Evolutionary conservation across 1,140 invertebrate species (phyloP).

Genomic region (Battus philenor): DNA sequence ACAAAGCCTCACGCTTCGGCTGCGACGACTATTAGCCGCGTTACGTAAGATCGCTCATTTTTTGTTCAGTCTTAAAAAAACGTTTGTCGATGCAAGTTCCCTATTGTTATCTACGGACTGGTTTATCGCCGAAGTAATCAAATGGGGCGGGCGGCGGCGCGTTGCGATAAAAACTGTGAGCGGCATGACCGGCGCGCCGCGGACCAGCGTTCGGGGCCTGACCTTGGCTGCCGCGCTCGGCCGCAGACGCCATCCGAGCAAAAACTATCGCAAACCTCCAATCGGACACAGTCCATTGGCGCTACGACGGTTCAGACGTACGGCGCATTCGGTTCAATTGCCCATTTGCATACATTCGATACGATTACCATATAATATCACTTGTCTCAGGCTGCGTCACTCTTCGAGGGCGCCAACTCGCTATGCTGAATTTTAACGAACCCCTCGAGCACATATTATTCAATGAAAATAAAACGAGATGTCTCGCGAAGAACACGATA

Average conservation of each 20-base stretch:
- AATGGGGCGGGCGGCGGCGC: slow-evolving; percentile 35
- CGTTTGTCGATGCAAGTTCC: slow-evolving; percentile 19
- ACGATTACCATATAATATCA: slow-evolving; percentile 16
- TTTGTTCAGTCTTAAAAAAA: slow-evolving; percentile 5
- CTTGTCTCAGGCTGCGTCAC: slow-evolving; percentile 12
- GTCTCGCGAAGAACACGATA: slow-evolving; percentile 13
- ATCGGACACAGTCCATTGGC: slow-evolving; percentile 45
- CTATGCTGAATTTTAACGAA: slow-evolving; percentile 3
- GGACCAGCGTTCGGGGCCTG: slow-evolving; percentile 35
- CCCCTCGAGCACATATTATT: background rate
- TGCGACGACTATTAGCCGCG: background rate
- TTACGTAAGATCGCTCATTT: slow-evolving; percentile 1
- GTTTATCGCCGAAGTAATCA: slow-evolving; percentile 37
- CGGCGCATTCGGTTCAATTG: slow-evolving; percentile 8
- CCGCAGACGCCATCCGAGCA: slow-evolving; percentile 38
- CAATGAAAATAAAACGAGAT: background rate
- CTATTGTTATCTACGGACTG: slow-evolving; percentile 33
- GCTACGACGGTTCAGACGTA: slow-evolving; percentile 13
- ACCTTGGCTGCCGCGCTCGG: slow-evolving; percentile 56
- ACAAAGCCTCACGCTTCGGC: background rate
- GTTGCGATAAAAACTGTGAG: slow-evolving; percentile 44
- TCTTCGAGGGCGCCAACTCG: slow-evolving; percentile 8
- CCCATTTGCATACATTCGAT: slow-evolving; percentile 15
- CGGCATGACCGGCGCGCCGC: slow-evolving; percentile 44
- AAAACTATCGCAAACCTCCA: slow-evolving; percentile 44